Evolutionary conservation across 2,888 invertebrate species (phyloP), one percentile per base, ranked within the genome.

Genomic region (Disparrhopalites patrizii): DNA sequence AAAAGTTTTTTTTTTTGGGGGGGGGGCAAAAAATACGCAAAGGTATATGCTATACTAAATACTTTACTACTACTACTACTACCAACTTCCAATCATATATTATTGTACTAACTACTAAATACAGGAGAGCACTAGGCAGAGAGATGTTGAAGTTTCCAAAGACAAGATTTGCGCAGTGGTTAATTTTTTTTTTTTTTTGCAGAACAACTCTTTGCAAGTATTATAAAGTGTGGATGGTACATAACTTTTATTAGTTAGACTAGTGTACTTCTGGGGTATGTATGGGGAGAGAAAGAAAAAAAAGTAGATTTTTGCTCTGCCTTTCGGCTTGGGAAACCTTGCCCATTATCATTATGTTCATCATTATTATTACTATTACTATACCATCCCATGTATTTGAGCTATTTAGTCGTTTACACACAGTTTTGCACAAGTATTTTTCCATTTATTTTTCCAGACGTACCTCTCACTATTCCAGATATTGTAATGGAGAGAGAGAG

Each of bases 91-190:
- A n/a, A n/a, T n/a, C n/a, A n/a, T n/a, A n/a, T n/a, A n/a, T n/a
- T n/a, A n/a, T n/a, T n/a, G n/a, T n/a, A n/a, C n/a, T n/a, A n/a
- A n/a, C n/a, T n/a, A n/a, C n/a, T n/a, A n/a, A n/a, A n/a, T n/a
- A n/a, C n/a, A 52, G 18, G 52, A 27, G 52, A 52, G 30, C 52
- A 56, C 36, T 28, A n/a, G n/a, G n/a, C n/a, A n/a, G n/a, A 43
- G 43, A 43, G 43, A 43, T 43, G 43, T 20, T 43, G 43, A 43
- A 43, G 43, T 43, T 43, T n/a, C 43, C 43, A 52, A 52, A 56
- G 25, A 38, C 27, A 60, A 60, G 60, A 60, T 60, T 60, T 60
- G 60, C 60, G 60, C 60, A 60, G 60, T 60, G 60, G 60, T 60
- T 60, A 55, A 20, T 28, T 55, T 55, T 55, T 28, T 56, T 25